Conservation (phyloP, 2,888 invertebrate genomes). For the Calliopum simillimum region DNA sequence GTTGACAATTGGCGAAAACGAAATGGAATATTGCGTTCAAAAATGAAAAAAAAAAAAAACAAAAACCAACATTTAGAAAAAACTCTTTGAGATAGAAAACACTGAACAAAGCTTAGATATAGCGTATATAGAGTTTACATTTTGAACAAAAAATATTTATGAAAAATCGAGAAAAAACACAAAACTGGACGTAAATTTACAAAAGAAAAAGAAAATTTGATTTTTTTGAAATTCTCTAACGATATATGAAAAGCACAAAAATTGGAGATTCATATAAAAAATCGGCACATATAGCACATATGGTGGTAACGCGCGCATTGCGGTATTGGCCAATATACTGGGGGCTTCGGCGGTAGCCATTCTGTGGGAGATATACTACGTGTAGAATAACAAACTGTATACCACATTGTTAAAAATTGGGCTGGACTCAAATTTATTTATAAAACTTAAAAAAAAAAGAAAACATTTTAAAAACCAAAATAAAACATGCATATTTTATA, state of each 20-base stretch:
- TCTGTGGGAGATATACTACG: neutral
- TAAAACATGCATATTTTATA: slow-evolving; percentile 16
- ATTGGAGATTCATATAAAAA: neutral
- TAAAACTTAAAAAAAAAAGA: slow-evolving; percentile 39
- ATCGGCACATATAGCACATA: neutral
- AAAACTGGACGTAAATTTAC: too few species aligned
- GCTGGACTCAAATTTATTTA: slow-evolving; percentile 60
- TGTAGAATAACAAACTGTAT: neutral
- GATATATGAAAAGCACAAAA: neutral
- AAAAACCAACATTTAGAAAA: slow-evolving; percentile 31
- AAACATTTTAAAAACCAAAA: slow-evolving; percentile 15
- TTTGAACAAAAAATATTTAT: neutral
- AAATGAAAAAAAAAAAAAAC: slow-evolving; percentile 36
- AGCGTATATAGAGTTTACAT: too few species aligned
- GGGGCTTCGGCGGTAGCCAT: neutral
- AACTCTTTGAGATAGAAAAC: neutral
- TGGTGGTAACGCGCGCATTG: neutral
- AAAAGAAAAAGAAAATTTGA: neutral
- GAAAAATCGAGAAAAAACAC: slow-evolving; percentile 3
- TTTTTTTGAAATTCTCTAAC: slow-evolving; percentile 11
- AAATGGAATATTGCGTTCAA: slow-evolving; percentile 55
- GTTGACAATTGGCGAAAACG: slow-evolving; percentile 58
- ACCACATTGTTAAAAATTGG: slow-evolving; percentile 46
- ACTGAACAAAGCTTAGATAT: neutral
- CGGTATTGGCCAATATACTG: neutral